Evolutionary conservation across 2,113 vertebrate species (phyloP).

Genomic region (Oreotrochilus melanogaster): DNA sequence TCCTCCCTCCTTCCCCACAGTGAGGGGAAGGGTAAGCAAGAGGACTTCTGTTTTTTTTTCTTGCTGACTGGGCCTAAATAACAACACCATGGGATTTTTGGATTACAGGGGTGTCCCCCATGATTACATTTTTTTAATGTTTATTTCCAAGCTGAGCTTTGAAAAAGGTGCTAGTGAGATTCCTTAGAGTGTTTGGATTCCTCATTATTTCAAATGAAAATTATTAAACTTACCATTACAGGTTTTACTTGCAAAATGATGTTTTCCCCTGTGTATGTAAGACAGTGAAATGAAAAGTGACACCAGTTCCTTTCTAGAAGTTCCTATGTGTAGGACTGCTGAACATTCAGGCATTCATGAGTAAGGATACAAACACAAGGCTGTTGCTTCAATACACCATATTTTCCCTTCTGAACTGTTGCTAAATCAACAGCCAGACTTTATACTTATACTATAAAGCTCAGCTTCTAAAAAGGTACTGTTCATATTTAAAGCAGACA

Average conservation of each 20-base stretch:
- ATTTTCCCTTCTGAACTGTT: neutral
- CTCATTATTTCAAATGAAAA: neutral
- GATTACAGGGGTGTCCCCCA: neutral
- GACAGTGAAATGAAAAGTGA: neutral
- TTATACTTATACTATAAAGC: neutral
- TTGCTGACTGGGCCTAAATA: too few species aligned
- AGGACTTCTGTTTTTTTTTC: too few species aligned
- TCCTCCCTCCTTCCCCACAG: too few species aligned
- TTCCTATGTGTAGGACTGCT: neutral
- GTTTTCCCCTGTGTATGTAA: neutral
- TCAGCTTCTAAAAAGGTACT: neutral
- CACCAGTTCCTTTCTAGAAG: neutral
- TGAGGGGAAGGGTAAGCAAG: too few species aligned
- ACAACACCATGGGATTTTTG: neutral
- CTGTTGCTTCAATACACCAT: neutral
- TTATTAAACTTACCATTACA: neutral
- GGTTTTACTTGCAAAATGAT: neutral
- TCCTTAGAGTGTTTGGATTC: neutral
- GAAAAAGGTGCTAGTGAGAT: neutral
- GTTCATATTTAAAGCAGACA: neutral
- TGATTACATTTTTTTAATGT: neutral
- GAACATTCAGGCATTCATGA: neutral
- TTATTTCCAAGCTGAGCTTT: slow-evolving; percentile 1
- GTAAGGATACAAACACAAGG: neutral
- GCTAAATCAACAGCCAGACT: neutral